phyloP scores from a whole-genome alignment of 2,797 vertebrate genomes.

The Enoplosus armatus region DNA sequence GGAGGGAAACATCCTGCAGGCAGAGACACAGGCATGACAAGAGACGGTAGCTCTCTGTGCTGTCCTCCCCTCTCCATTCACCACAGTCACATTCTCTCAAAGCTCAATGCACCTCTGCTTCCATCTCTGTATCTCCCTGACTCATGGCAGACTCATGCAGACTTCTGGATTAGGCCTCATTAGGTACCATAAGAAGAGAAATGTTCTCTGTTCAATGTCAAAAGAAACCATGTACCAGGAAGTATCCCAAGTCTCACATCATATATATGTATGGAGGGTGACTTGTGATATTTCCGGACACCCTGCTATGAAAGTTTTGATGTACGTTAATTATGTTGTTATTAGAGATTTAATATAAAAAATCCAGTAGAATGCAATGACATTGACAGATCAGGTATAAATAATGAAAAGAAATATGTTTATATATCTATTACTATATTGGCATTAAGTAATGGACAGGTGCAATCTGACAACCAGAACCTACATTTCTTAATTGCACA shows the following conservation, averaged over 20 bases:
- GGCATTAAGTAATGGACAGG: background rate
- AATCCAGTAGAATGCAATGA: background rate
- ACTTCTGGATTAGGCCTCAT: slow-evolving; percentile 42
- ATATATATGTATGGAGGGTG: background rate
- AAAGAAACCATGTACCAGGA: background rate
- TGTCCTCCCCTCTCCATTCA: slow-evolving; percentile 43
- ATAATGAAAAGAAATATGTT: background rate
- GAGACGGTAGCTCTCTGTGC: slow-evolving; percentile 51
- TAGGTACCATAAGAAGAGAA: background rate
- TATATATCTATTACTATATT: background rate
- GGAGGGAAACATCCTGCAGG: slow-evolving; percentile 72
- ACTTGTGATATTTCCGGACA: background rate
- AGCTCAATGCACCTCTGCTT: slow-evolving; percentile 33
- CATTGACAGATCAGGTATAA: background rate
- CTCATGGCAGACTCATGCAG: slow-evolving; percentile 30
- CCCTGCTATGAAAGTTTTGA: background rate
- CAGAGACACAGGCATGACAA: slow-evolving; percentile 65
- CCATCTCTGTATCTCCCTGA: slow-evolving; percentile 23
- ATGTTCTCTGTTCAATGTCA: background rate
- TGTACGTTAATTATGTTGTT: background rate
- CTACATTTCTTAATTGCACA: background rate
- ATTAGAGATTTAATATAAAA: too few relatives aligned
- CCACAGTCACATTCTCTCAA: slow-evolving; percentile 37
- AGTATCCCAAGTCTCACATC: background rate
- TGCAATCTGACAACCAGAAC: background rate